Percentiles rank a stretch among this genome's conserved stretches.
These are phyloP conservation scores for Meles meles DNA, from an alignment of 2,113 vertebrate genomes.

Conservation along the genomic window DNA sequence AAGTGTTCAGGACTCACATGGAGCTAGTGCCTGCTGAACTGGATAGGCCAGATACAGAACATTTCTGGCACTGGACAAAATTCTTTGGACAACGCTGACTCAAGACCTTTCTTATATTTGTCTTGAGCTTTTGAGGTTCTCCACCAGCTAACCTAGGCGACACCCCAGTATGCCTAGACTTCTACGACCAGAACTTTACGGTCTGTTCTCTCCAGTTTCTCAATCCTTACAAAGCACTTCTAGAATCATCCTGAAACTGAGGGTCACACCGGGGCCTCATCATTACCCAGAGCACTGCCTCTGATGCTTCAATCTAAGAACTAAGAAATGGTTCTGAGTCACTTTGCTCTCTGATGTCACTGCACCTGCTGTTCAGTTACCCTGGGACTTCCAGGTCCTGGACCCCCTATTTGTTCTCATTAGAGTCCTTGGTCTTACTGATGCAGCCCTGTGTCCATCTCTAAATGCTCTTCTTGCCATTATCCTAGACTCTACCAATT, in stretches of 20 bases:
- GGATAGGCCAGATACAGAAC: neutral
- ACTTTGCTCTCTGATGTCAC: neutral
- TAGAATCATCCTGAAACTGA: neutral
- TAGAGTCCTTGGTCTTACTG: neutral
- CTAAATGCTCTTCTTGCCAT: neutral
- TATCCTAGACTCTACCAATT: neutral
- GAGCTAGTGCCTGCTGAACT: neutral
- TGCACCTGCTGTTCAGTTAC: neutral
- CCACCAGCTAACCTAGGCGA: neutral
- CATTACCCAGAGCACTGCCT: neutral
- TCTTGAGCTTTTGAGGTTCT: slow-evolving; percentile 13
- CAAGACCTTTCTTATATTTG: neutral
- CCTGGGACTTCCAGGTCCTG: neutral
- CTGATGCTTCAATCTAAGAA: neutral
- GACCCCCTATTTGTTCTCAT: neutral
- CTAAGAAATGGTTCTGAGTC: neutral
- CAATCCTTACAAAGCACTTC: neutral
- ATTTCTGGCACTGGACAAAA: neutral
- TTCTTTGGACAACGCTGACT: neutral
- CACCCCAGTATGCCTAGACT: neutral
- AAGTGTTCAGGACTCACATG: neutral
- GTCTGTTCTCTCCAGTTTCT: neutral
- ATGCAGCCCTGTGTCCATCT: neutral
- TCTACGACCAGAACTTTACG: neutral
- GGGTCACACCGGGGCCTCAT: neutral